Evolutionary conservation across 2,797 vertebrate genomes (phyloP), one percentile per base, ranked within the genome.

Genomic region (Molossus alvarezi): DNA sequence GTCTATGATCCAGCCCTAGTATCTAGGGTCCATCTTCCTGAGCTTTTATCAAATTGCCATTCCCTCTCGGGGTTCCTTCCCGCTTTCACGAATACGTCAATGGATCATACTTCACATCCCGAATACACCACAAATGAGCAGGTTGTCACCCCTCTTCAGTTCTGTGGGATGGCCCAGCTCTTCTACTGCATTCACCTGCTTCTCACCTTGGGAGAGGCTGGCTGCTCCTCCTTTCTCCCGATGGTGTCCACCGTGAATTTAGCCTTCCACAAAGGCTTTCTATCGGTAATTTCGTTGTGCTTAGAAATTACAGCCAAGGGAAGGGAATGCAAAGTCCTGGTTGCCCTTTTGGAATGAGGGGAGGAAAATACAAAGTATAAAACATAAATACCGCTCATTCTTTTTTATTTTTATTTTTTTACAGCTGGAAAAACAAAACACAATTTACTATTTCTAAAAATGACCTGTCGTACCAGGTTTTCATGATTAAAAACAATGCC

Each of bases 361-460:
- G 48, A 95, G 55, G 84, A 94, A 97, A 96, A 67, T 33, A 85
- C 57, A 88, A 93, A 91, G 23, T 65, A 89, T 64, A 87, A 97
- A 96, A 73, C 72, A 86, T 53, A 84, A 96, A 91, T 73, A 88
- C 29, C 48, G 29, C 25, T 60, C 58, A 60, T 94, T 88, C 57
- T 41, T 58, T 69, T 41, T 58, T 69, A 33, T 65, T 41, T 17
- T 27, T 25, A 33, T 33, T 58, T 37, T 77, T 91, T 94, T 77
- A 79, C 81, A 85, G 85, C 55, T 90, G 5, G 41, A 89, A 95
- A 96, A 95, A 27, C 71, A 96, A 95, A 96, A 92, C 81, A 88
- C 45, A 67, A 90, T 91, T 95, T 95, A 95, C 94, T 92, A 97
- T 95, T 95, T 97, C 45, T 95, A 94, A 96, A 95, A 95, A 94